A percentile compares a stretch with the other conserved stretches of the same genome.
Conservation (phyloP, 2,888 invertebrate genomes). For the Acanthosepion lycidas region DNA sequence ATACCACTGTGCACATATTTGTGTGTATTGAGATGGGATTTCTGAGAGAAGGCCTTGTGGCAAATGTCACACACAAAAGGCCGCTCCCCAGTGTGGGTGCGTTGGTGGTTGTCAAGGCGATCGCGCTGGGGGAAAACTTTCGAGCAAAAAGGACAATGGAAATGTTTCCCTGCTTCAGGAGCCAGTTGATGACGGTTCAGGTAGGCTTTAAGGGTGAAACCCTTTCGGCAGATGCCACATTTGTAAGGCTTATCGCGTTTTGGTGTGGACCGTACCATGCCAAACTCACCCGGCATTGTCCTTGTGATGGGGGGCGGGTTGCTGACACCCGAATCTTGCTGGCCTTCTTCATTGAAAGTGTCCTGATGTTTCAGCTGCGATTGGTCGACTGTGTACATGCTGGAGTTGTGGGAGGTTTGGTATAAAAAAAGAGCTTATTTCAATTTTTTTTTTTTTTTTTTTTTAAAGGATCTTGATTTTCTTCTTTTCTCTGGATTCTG, state of each 20-base stretch:
- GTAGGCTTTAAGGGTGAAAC: slow-evolving; percentile 35
- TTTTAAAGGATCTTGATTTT: no score
- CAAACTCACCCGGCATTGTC: neutral
- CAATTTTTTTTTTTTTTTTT: no score
- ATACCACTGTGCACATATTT: neutral
- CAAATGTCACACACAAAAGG: slow-evolving; percentile 25
- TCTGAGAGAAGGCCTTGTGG: slow-evolving; percentile 39
- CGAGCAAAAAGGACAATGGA: slow-evolving; percentile 33
- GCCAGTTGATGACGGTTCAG: slow-evolving; percentile 39
- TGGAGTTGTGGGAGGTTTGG: neutral
- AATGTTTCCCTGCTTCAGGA: slow-evolving; percentile 37
- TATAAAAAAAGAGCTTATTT: neutral
- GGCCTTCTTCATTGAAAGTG: neutral
- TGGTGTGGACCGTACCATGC: neutral
- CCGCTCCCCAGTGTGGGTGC: slow-evolving; percentile 22
- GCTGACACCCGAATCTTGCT: neutral
- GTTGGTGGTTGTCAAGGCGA: slow-evolving; percentile 41
- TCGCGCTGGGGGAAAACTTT: slow-evolving; percentile 43
- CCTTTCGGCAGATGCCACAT: slow-evolving; percentile 36
- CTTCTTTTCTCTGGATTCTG: no score
- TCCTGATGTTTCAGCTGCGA: neutral
- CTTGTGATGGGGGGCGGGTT: neutral
- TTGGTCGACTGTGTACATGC: neutral
- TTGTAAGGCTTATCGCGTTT: slow-evolving; percentile 40
- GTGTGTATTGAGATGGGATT: slow-evolving; percentile 38